Percentiles rank a stretch among this genome's conserved stretches.
phyloP scores from a whole-genome alignment of 2,113 vertebrate genomes.

The Sigmodon hispidus region DNA sequence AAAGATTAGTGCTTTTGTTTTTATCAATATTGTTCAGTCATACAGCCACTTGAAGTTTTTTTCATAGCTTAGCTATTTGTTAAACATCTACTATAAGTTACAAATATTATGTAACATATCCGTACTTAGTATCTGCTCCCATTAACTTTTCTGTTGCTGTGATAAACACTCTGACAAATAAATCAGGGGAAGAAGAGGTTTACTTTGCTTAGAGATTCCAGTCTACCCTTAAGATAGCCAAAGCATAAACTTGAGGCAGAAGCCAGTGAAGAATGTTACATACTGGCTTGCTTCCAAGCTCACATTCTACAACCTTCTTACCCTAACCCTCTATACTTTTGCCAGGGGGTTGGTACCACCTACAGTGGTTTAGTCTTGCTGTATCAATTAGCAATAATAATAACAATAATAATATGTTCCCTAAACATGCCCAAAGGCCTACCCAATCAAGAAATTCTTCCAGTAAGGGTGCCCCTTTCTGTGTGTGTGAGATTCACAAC shows the following conservation, averaged over 20 bases:
- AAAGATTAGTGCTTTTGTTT: neutral
- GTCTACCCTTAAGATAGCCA: neutral
- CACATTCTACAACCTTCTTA: neutral
- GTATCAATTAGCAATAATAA: neutral
- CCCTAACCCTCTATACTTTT: neutral
- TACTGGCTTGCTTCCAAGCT: neutral
- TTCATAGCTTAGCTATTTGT: neutral
- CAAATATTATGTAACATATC: no score
- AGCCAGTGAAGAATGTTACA: neutral
- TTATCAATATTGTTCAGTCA: neutral
- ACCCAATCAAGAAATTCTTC: neutral
- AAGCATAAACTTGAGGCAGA: neutral
- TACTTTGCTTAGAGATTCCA: neutral
- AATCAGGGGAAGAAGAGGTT: neutral
- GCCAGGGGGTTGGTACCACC: no score
- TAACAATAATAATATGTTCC: neutral
- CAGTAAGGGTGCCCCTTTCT: neutral
- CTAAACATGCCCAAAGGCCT: neutral
- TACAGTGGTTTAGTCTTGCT: neutral
- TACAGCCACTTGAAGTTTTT: neutral
- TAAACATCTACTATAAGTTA: neutral
- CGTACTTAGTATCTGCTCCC: neutral
- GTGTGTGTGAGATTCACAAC: neutral
- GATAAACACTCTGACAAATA: neutral
- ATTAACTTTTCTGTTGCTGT: neutral